A percentile compares a stretch with the other conserved stretches of the same genome.
Evolutionary conservation across 2,113 vertebrate genomes (phyloP).

Genomic region (Syngnathus floridae): DNA sequence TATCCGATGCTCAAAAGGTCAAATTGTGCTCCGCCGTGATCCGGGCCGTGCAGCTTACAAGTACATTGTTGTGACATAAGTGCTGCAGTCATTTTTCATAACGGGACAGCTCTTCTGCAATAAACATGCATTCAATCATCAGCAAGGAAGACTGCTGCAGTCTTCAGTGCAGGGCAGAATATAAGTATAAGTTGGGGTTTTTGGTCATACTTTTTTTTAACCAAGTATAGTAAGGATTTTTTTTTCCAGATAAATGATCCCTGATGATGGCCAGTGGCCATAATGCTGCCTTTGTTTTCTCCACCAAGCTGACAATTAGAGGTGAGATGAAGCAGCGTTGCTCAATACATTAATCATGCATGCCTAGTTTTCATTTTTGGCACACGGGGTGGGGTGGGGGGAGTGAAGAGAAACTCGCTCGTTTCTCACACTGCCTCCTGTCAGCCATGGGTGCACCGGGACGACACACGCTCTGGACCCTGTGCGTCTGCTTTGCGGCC

Average conservation of each 20-base stretch:
- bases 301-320: not conserved
- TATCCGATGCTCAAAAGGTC: conserved; percentile 21
- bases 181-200: no score
- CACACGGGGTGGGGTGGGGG: conserved; percentile 3
- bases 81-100: conserved; percentile 18
- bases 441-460: conserved; percentile 55
- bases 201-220: no score
- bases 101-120: conserved; percentile 6
- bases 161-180: conserved; percentile 13
- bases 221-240: no score
- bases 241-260: no score
- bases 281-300: not conserved
- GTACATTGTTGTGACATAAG: conserved; percentile 9
- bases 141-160: conserved; percentile 3
- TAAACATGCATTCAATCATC: conserved; percentile 31
- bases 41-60: conserved; percentile 9
- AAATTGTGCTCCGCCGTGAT: conserved; percentile 23
- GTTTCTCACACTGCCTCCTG: conserved; percentile 12
- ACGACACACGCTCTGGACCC: conserved; percentile 48
- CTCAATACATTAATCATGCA: conserved; percentile 62
- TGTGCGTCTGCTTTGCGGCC: conserved; percentile 44
- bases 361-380: conserved; percentile 47
- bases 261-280: not conserved
- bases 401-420: not conserved
- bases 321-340: conserved; percentile 1